Evolutionary conservation across 2,888 invertebrate genomes (phyloP).

Genomic region (Aricia artaxerxes): DNA sequence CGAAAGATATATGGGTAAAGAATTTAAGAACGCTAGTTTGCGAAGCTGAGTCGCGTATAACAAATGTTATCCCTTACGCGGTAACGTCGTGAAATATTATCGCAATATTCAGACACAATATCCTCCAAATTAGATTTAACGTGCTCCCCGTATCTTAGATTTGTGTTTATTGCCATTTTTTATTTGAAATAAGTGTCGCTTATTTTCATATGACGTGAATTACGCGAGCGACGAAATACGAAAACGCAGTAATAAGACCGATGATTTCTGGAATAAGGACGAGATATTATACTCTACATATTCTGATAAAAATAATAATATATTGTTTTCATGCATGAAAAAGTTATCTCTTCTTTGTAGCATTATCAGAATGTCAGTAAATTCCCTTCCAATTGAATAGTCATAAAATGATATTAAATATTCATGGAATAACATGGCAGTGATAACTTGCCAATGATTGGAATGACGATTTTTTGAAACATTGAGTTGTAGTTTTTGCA

Average conservation of each 20-base stretch:
- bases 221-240: constrained; percentile 6
- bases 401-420: too few species aligned
- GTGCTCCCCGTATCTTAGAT: constrained; percentile 16
- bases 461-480: too few species aligned
- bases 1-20: constrained; percentile 54
- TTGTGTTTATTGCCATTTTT: constrained; percentile 30
- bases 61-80: constrained; percentile 47
- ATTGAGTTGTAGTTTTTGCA: too few species aligned
- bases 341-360: too few species aligned
- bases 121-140: constrained; percentile 31
- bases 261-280: neutral
- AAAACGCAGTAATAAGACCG: neutral
- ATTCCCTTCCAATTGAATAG: too few species aligned
- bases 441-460: too few species aligned
- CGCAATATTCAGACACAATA: constrained; percentile 31
- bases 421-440: too few species aligned
- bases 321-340: too few species aligned
- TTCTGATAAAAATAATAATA: too few species aligned
- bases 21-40: constrained; percentile 44
- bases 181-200: constrained; percentile 14
- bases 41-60: constrained; percentile 35
- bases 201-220: constrained; percentile 15
- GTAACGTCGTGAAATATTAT: constrained; percentile 53
- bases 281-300: neutral
- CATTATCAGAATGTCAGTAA: too few species aligned